Evolutionary conservation across 2,113 vertebrate species (phyloP).

Genomic region (Chloropsis hardwickii): DNA sequence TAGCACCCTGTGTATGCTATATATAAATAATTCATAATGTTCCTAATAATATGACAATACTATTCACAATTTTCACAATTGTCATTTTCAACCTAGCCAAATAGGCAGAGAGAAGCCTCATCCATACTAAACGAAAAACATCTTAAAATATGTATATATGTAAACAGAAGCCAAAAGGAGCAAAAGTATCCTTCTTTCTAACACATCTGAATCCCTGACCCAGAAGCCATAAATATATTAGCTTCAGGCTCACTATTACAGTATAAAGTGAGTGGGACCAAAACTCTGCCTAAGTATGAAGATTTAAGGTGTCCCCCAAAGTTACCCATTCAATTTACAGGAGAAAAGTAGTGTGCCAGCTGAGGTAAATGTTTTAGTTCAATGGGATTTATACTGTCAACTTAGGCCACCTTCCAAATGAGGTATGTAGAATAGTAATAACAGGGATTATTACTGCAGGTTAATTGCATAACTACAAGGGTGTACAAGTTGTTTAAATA

Average conservation of each 20-base stretch:
- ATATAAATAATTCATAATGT: slow-evolving; percentile 48
- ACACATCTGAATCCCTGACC: neutral
- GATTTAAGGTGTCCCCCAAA: neutral
- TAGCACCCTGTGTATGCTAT: neutral
- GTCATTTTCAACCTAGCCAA: slow-evolving; percentile 38
- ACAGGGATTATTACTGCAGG: neutral
- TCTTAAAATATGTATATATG: neutral
- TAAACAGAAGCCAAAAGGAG: neutral
- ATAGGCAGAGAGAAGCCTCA: slow-evolving; percentile 31
- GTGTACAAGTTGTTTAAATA: neutral
- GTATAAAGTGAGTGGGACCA: neutral
- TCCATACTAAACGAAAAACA: neutral
- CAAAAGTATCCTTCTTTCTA: neutral
- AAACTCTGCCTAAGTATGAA: neutral
- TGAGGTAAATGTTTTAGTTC: neutral
- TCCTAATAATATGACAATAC: slow-evolving; percentile 35
- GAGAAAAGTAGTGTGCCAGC: neutral
- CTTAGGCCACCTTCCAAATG: neutral
- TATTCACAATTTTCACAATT: slow-evolving; percentile 46
- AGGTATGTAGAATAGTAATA: neutral
- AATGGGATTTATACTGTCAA: slow-evolving; percentile 12
- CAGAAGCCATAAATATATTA: neutral
- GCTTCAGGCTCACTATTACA: neutral
- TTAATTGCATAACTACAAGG: slow-evolving; percentile 3
- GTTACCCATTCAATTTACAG: neutral